phyloP scores from a whole-genome alignment of 1,140 invertebrate genomes.

The Pachypeltis micranthus region DNA sequence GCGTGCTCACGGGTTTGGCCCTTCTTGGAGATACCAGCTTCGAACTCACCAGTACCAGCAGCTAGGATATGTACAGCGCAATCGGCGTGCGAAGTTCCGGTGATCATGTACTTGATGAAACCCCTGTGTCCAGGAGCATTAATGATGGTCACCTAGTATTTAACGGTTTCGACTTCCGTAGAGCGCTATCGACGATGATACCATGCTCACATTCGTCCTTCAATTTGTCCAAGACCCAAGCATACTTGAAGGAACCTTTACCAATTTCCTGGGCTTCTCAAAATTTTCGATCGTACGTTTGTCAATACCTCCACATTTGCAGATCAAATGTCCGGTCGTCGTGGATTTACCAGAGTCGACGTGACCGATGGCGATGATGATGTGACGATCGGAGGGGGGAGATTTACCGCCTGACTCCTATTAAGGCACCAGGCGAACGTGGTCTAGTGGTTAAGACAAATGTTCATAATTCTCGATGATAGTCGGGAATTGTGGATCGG shows the following conservation, averaged over 20 bases:
- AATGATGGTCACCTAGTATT: conserved; percentile 97
- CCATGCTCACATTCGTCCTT: conserved; percentile 98
- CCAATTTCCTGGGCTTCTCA: conserved; percentile 91
- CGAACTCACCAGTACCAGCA: conserved; percentile 94
- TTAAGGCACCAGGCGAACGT: too few species aligned
- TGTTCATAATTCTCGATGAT: too few species aligned
- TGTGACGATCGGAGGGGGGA: too few species aligned
- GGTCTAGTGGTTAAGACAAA: too few species aligned
- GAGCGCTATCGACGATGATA: conserved; percentile 97
- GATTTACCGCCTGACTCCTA: too few species aligned
- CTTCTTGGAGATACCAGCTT: conserved; percentile 97
- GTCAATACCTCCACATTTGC: conserved; percentile 96
- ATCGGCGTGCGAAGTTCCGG: conserved; percentile 80
- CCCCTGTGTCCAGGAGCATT: conserved; percentile 98
- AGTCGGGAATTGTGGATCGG: too few species aligned
- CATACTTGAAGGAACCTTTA: too few species aligned
- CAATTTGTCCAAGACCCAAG: too few species aligned
- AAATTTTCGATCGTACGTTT: conserved; percentile 94
- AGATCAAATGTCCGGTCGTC: conserved; percentile 89
- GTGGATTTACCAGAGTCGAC: conserved; percentile 96
- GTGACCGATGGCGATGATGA: conserved; percentile 96
- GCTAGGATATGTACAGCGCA: conserved; percentile 96
- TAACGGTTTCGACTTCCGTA: conserved; percentile 97
- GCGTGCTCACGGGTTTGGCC: conserved; percentile 99
- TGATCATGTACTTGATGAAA: too few species aligned